Evolutionary conservation across 1,140 invertebrate genomes (phyloP).

Genomic region (Euwallacea fornicatus): DNA sequence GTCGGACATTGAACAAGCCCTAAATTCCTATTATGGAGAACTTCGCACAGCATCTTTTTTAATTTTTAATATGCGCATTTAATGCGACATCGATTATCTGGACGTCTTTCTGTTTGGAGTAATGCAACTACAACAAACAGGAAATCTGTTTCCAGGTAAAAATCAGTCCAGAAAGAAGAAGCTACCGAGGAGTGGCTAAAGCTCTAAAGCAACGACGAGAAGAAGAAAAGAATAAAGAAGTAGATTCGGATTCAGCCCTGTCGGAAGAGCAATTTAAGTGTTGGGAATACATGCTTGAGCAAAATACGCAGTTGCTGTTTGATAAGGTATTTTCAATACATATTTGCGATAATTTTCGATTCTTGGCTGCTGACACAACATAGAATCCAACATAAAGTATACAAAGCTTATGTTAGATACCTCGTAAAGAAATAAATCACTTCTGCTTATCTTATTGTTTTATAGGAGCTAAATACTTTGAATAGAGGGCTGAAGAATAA

Average conservation of each 20-base stretch:
- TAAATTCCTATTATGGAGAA: too few species aligned
- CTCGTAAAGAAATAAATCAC: too few species aligned
- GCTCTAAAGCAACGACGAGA: conserved; percentile 59
- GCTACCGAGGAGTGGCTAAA: conserved; percentile 60
- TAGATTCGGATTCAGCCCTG: conserved; percentile 61
- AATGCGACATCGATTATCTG: too few species aligned
- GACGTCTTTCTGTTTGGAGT: too few species aligned
- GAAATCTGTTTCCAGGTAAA: conserved; percentile 39
- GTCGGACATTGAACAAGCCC: too few species aligned
- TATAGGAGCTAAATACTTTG: conserved; percentile 77
- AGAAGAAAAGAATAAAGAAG: conserved; percentile 56
- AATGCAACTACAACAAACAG: too few species aligned
- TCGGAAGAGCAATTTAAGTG: conserved; percentile 88
- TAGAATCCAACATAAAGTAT: too few species aligned
- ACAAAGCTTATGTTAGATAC: too few species aligned
- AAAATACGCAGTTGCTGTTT: conserved; percentile 85
- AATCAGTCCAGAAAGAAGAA: conserved; percentile 55
- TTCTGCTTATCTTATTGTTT: conserved; percentile 1
- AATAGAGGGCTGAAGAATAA: conserved; percentile 60
- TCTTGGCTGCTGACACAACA: background rate
- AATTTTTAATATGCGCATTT: too few species aligned
- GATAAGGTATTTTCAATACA: conserved; percentile 69
- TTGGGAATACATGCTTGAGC: conserved; percentile 91
- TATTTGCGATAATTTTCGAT: background rate
- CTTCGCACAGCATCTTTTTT: too few species aligned